Conservation (phyloP, 2,888 invertebrate genomes). For the Melieria omissa region DNA sequence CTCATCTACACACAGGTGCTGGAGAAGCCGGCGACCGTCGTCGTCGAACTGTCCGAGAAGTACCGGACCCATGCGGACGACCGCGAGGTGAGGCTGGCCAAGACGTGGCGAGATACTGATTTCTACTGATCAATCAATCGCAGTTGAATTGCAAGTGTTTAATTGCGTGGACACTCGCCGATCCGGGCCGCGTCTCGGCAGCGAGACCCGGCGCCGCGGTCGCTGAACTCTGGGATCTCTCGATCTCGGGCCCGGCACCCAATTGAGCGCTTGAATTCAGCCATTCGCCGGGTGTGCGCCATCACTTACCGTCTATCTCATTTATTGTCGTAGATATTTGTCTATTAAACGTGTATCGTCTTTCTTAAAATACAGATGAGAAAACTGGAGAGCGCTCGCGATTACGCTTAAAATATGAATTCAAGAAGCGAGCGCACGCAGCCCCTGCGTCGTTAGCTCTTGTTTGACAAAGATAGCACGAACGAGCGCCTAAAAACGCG, state of each 20-base stretch:
- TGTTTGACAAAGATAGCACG: neutral
- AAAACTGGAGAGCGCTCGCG: slow-evolving; percentile 54
- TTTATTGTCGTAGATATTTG: slow-evolving; percentile 42
- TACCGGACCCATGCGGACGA: slow-evolving; percentile 70
- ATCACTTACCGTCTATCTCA: slow-evolving; percentile 23
- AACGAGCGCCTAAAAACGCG: too few species aligned
- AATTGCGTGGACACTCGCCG: slow-evolving; percentile 6
- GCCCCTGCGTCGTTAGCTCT: neutral
- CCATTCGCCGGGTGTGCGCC: slow-evolving; percentile 17
- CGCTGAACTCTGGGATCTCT: too few species aligned
- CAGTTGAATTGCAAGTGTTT: slow-evolving; percentile 17
- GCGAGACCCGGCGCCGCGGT: too few species aligned
- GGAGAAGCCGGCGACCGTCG: slow-evolving; percentile 54
- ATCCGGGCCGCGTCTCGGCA: too few species aligned
- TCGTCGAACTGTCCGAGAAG: slow-evolving; percentile 59
- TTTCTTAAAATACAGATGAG: slow-evolving; percentile 53
- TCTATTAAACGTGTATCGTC: slow-evolving; percentile 43
- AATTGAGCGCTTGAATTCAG: neutral
- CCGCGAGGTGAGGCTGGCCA: slow-evolving; percentile 72
- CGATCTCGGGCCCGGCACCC: neutral
- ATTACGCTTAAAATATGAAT: slow-evolving; percentile 41
- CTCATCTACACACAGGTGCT: slow-evolving; percentile 74
- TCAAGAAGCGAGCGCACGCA: neutral
- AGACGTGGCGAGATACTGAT: slow-evolving; percentile 26
- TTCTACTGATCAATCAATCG: slow-evolving; percentile 20